A percentile compares a stretch with the other conserved stretches of the same genome.
These are phyloP conservation scores for Salminus brasiliensis DNA, from an alignment of 2,113 vertebrate genomes.

Conservation along the genomic window DNA sequence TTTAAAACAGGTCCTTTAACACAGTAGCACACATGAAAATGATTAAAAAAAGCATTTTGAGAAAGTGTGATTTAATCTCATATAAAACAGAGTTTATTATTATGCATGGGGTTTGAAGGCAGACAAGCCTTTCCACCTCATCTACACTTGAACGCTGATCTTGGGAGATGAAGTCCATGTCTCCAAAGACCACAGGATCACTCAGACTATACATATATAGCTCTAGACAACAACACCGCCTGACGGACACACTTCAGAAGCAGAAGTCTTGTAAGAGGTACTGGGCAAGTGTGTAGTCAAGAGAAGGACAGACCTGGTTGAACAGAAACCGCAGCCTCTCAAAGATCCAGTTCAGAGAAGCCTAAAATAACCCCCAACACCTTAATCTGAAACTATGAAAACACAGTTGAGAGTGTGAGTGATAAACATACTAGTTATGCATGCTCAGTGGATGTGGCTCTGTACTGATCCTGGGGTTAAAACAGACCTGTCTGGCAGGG, in stretches of 20 bases:
- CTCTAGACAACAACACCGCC: background rate
- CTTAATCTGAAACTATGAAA: background rate
- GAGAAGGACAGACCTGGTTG: background rate
- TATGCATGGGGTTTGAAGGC: background rate
- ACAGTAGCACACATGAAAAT: background rate
- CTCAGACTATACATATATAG: background rate
- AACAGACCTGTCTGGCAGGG: background rate
- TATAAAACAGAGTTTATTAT: conserved; percentile 26
- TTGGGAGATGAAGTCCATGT: background rate
- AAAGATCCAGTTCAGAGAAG: background rate
- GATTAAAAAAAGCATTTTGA: conserved; percentile 17
- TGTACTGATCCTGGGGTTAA: background rate
- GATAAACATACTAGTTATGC: background rate
- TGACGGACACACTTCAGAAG: background rate
- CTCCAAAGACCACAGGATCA: background rate
- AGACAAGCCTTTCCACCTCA: background rate
- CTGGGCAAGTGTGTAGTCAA: background rate
- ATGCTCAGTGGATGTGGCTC: background rate
- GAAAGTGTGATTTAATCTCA: conserved; percentile 28
- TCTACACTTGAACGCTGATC: background rate
- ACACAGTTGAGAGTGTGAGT: background rate
- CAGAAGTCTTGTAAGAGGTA: conserved; percentile 4
- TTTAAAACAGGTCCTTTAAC: background rate
- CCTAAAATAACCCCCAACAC: background rate
- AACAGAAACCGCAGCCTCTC: background rate